Evolutionary conservation across 1,140 invertebrate species (phyloP), one percentile per base, ranked within the genome.

Genomic region (Drosophila seguyi): DNA sequence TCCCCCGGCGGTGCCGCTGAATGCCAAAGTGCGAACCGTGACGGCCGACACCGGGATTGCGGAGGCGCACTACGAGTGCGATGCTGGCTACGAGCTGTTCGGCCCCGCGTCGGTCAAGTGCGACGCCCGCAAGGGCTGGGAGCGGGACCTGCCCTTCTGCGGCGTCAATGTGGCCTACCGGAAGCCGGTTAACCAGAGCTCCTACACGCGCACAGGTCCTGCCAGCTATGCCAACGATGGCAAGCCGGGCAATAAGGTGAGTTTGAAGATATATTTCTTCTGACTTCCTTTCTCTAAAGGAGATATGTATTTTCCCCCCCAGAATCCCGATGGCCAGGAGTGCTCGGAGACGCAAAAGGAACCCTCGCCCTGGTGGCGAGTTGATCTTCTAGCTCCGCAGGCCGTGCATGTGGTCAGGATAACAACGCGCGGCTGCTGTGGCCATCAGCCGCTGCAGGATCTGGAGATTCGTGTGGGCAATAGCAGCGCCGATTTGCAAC

Each of bases 401-500:
- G 94, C 97, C 11, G 95, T 98, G 38, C 95, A 96, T 85, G 96
- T 97, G 10, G 96, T 98, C 11, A 93, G 97, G 61, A 96, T 98
- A 13, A 97, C 97, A 1, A 98, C 97, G 0, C 94, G 97, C 92
- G 97, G 97, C 29, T 97, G 97, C 78, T 97, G 97, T 75, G 97
- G 97, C 81, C 97, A 98, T 86, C 96, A 97, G 85, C 97, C 97
- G n/a, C 93, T 98, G 29, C 96, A 98, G 92, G 97, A 98, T 92
- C 93, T 98, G 47, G 97, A 98, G 93, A 98, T 98, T 66, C 94
- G 97, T 39, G 97, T 98, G 6, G 97, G 97, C 25, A 98, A 98
- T 91, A 98, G 97, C 92, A 97, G 97, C 57, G 94, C 94, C 3
- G 96, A 97, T 80, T 93, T 98, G 39, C 97, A 97, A 90, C 94